A percentile compares a stretch with the other conserved stretches of the same genome.
These are phyloP conservation scores for Ptyas mucosa DNA, from an alignment of 2,113 vertebrate species.

Conservation along the genomic window DNA sequence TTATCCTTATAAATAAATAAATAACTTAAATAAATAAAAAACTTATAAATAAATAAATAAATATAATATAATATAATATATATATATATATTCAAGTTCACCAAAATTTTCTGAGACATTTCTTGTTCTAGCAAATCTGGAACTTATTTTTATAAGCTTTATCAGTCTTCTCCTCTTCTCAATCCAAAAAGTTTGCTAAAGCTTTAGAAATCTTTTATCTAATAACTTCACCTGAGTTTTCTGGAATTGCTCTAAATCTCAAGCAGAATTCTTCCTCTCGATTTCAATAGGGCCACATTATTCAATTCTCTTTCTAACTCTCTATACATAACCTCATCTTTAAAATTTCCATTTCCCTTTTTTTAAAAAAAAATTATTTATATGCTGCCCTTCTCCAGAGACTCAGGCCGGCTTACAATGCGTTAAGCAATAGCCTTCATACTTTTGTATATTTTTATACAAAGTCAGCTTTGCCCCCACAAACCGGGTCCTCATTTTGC, in stretches of 20 bases:
- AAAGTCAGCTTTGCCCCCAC: too few relatives aligned
- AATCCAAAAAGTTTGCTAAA: not conserved
- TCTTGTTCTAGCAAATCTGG: not conserved
- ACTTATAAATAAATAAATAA: too few relatives aligned
- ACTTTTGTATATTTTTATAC: too few relatives aligned
- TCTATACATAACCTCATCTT: not conserved
- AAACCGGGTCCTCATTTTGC: too few relatives aligned
- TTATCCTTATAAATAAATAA: too few relatives aligned
- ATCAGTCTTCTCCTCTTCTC: not conserved
- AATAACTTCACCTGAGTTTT: not conserved
- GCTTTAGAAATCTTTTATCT: not conserved
- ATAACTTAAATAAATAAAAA: too few relatives aligned
- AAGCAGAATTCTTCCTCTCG: not conserved
- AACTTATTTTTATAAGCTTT: not conserved
- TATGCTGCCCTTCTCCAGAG: too few relatives aligned
- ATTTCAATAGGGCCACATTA: not conserved
- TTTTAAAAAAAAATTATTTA: too few relatives aligned
- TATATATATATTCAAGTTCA: not conserved
- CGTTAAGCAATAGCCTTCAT: too few relatives aligned
- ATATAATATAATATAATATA: too few relatives aligned
- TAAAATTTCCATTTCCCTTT: not conserved
- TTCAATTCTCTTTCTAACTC: not conserved
- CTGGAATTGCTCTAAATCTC: not conserved
- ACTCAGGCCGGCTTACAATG: too few relatives aligned
- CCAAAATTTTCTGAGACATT: not conserved